Base-by-base conservation (phyloP, 1,140 invertebrate genomes). In the Spodoptera frugiperda region DNA sequence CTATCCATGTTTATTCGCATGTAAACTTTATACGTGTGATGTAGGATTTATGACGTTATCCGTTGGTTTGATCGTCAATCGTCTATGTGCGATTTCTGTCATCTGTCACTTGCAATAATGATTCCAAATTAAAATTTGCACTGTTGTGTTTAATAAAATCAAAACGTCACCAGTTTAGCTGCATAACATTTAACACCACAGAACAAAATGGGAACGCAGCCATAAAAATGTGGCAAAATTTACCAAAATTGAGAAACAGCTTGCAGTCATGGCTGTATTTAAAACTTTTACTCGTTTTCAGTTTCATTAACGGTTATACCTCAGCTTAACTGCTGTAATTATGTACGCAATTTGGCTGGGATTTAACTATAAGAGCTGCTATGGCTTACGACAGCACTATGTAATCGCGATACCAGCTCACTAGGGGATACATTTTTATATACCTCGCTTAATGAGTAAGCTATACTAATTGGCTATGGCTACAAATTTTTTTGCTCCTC, bases 241-340 rank as follows among this genome's bases (percentile, higher is more conserved):
- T 87, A 85, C 86, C 82, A 80, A 86, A 90, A 91, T 87, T 89
- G 85, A 89, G 89, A 89, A 89, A 90, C 91, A 92, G 91, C 91
- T 91, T 92, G 89, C 86, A 88, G 84, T 92, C 89, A 92, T 90
- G 83, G 86, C 81, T 78, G 83, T 82, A 85, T 92, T 92, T 90
- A 91, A 92, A 92, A 92, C 85, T 92, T 90, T 84, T 86, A 88
- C 84, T 85, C 87, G 86, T 90, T 90, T 89, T 87, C 89, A 88
- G 89, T 90, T 90, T 84, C 89, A 90, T 92, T 92, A 92, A 92
- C 91, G 89, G 88, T 89, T 90, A 91, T 90, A 89, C 86, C 89
- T 88, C 89, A 83, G 86, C 82, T 89, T 87, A 91, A 91, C 84
- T 83, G 81, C 46, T 25, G 86, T 91, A 86, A 90, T 92, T 91